Percentiles rank a stretch among this genome's conserved stretches.
These are phyloP conservation scores for Hipparchia sbordonii DNA, from an alignment of 2,888 invertebrate genomes.

Conservation along the genomic window DNA sequence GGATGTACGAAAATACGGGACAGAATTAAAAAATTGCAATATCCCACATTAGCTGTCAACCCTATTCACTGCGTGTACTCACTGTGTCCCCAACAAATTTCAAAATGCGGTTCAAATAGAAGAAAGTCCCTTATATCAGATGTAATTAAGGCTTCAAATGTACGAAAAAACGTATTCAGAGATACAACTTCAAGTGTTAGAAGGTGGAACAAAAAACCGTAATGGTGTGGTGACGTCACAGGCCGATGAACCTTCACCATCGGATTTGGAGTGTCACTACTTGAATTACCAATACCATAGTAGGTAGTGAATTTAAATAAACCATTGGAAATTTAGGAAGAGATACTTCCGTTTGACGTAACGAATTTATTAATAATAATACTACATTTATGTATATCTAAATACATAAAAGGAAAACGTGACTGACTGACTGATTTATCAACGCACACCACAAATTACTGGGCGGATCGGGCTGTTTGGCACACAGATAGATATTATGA, in stretches of 20 bases:
- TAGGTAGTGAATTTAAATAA: constrained; percentile 31
- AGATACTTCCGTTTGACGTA: constrained; percentile 33
- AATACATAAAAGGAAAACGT: too few relatives aligned
- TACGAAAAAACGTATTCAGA: not conserved
- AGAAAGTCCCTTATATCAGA: constrained; percentile 29
- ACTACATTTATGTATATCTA: not conserved
- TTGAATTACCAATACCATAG: constrained; percentile 54
- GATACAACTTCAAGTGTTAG: constrained; percentile 22
- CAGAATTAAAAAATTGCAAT: too few relatives aligned
- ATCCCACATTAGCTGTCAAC: not conserved
- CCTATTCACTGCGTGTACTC: constrained; percentile 23
- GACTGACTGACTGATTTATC: too few relatives aligned
- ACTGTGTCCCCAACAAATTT: constrained; percentile 13
- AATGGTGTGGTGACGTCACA: constrained; percentile 62
- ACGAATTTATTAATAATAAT: not conserved
- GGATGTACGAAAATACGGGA: too few relatives aligned
- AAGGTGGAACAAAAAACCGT: constrained; percentile 42
- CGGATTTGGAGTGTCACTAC: constrained; percentile 58
- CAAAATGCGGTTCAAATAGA: constrained; percentile 20
- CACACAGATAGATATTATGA: too few relatives aligned
- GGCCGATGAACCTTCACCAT: constrained; percentile 62
- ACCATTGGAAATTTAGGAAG: constrained; percentile 37
- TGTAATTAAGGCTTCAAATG: constrained; percentile 14
- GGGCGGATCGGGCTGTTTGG: too few relatives aligned
- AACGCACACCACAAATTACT: too few relatives aligned